A percentile compares a stretch with the other conserved stretches of the same genome.
Evolutionary conservation across 1,140 invertebrate species (phyloP).

Genomic region (Macrosteles quadrilineatus): DNA sequence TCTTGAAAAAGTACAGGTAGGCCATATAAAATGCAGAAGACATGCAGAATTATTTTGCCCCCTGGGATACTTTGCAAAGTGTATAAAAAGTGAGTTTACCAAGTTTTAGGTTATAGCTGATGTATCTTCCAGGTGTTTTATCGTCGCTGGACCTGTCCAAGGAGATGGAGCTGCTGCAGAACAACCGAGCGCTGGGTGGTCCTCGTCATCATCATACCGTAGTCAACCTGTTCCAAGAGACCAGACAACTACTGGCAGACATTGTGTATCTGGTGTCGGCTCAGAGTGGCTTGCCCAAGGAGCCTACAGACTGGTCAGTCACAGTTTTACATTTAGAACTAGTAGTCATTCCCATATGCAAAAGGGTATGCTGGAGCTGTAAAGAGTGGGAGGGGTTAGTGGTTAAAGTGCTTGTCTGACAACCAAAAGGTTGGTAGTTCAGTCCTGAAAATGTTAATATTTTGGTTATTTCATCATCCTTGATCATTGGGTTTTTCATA

Average conservation of each 20-base stretch:
- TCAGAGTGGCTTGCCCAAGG: slow-evolving; percentile 72
- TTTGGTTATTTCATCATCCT: no score
- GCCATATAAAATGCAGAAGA: no score
- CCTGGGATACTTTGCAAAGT: no score
- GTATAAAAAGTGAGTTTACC: no score
- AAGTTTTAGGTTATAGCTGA: no score
- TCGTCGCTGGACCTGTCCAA: slow-evolving; percentile 58
- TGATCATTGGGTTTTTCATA: no score
- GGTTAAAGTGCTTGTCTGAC: no score
- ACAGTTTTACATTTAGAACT: neutral
- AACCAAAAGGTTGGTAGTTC: no score
- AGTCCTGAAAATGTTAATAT: no score
- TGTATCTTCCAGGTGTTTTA: slow-evolving; percentile 38
- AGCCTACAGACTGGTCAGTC: slow-evolving; percentile 56
- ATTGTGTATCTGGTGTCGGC: slow-evolving; percentile 85
- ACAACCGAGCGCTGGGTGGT: slow-evolving; percentile 85
- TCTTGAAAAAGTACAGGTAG: no score
- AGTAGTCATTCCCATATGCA: slow-evolving; percentile 17
- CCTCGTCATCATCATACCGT: slow-evolving; percentile 82
- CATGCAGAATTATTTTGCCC: no score
- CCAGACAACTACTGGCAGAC: slow-evolving; percentile 77
- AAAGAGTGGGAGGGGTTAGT: no score
- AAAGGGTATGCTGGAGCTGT: slow-evolving; percentile 58
- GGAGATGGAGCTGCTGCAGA: slow-evolving; percentile 75
- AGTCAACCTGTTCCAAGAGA: slow-evolving; percentile 74